These are phyloP conservation scores for Scotopteryx bipunctaria DNA, from an alignment of 2,888 invertebrate species.

Conservation along the genomic window DNA sequence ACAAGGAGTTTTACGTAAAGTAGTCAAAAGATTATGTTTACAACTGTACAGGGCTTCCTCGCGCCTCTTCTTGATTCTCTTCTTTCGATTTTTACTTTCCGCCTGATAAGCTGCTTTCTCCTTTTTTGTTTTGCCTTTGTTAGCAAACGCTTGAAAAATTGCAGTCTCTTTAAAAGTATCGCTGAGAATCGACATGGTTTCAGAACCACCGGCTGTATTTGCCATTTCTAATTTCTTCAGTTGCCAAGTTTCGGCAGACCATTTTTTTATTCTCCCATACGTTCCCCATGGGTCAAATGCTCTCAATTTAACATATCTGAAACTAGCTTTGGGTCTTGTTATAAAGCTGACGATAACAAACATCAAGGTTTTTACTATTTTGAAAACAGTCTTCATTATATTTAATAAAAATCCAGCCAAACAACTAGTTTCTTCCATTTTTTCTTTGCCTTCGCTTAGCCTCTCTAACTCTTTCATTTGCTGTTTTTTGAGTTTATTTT, in stretches of 20 bases:
- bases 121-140: conserved; percentile 47
- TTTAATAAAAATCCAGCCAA: conserved; percentile 44
- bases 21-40: conserved; percentile 48
- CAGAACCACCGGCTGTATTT: conserved; percentile 46
- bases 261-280: conserved; percentile 31
- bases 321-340: conserved; percentile 43
- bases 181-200: conserved; percentile 40
- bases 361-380: conserved; percentile 25
- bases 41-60: conserved; percentile 47
- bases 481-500: conserved; percentile 29
- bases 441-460: conserved; percentile 36
- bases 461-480: conserved; percentile 37
- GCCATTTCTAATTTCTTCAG: conserved; percentile 47
- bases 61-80: conserved; percentile 45
- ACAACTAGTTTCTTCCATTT: conserved; percentile 42
- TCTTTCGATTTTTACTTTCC: conserved; percentile 36
- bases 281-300: conserved; percentile 42
- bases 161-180: conserved; percentile 48
- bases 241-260: conserved; percentile 37
- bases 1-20: conserved; percentile 57
- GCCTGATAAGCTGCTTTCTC: conserved; percentile 39
- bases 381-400: conserved; percentile 35
- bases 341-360: conserved; percentile 36
- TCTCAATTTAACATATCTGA: conserved; percentile 39
- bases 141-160: conserved; percentile 42